Evolutionary conservation across 2,113 vertebrate genomes (phyloP), one percentile per base, ranked within the genome.

Genomic region (Eonycteris spelaea): DNA sequence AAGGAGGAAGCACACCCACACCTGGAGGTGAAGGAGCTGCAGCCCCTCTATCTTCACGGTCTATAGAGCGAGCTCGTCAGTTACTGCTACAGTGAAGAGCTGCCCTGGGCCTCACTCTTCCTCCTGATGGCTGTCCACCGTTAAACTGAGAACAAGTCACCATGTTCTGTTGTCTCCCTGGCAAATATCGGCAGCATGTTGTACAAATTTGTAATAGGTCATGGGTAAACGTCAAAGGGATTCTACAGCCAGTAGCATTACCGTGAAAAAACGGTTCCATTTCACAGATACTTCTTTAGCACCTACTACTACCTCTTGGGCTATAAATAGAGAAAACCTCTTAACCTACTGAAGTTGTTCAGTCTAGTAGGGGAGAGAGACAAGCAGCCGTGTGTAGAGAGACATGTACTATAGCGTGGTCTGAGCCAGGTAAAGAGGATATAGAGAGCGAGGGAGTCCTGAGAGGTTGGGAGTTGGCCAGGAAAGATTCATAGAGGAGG

Each of bases 11-110:
- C 3, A 26, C 14, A 24, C 10, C 24, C 26, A 7, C 3, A 0
- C 30, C 19, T 6, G 1, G 0, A 18, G 61, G 55, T 0, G 0
- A n/a, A 57, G 75, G 15, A 55, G 65, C 68, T 2, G 11, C 9
- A 28, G 43, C 14, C 15, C 26, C 0, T 51, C 16, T 16, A 9
- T 35, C 45, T 68, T 91, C 77, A 71, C 26, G 16, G 3, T 7
- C 16, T 38, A 14, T 8, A 4, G 40, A 40, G 33, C 2, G 33
- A 75, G 75, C 6, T 30, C 7, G 68, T 26, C 40, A 35, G 33
- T 28, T 3, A 21, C 5, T n/a, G 21, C 22, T 7, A 2, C 1
- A 67, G 67, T 0, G 12, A n/a, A n/a, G 16, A 59, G 28, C 30
- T 71, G 70, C 6, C 12, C 59, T 7, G 5, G 28, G 14, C 19